A percentile compares a stretch with the other conserved stretches of the same genome.
Evolutionary conservation across 2,113 vertebrate genomes (phyloP).

Genomic region (Notarius lentiginosus): DNA sequence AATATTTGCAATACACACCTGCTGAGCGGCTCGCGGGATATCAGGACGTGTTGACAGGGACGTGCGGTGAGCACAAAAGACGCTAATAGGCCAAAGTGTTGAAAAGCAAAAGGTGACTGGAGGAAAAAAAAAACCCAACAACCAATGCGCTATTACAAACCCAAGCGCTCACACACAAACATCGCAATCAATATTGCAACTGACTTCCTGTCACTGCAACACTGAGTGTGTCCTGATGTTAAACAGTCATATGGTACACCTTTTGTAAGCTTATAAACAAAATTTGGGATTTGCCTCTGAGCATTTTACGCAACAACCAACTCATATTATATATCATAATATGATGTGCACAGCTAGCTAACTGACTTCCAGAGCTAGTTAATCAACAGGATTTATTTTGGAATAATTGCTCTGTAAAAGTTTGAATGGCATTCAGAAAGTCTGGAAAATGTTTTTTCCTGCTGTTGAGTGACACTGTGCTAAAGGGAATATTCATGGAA

Average conservation of each 20-base stretch:
- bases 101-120: constrained; percentile 22
- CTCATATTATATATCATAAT: not conserved
- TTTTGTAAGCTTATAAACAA: not conserved
- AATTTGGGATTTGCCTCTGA: not conserved
- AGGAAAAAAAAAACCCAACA: not conserved
- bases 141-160: not conserved
- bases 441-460: too few species aligned
- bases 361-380: not conserved
- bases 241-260: not conserved
- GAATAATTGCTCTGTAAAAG: too few species aligned
- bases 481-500: not conserved
- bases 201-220: not conserved
- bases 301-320: not conserved
- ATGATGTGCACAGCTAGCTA: not conserved
- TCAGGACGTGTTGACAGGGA: constrained; percentile 47
- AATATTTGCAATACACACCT: constrained; percentile 55
- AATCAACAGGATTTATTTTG: too few species aligned
- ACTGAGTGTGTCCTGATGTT: not conserved
- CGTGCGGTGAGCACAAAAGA: not conserved
- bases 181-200: not conserved
- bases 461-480: not conserved
- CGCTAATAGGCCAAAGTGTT: constrained; percentile 20
- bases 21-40: constrained; percentile 31
- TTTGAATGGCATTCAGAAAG: too few species aligned
- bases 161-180: not conserved